Percentiles rank a stretch among this genome's conserved stretches.
phyloP scores from a whole-genome alignment of 2,797 vertebrate genomes.

The Botia kubotai region DNA sequence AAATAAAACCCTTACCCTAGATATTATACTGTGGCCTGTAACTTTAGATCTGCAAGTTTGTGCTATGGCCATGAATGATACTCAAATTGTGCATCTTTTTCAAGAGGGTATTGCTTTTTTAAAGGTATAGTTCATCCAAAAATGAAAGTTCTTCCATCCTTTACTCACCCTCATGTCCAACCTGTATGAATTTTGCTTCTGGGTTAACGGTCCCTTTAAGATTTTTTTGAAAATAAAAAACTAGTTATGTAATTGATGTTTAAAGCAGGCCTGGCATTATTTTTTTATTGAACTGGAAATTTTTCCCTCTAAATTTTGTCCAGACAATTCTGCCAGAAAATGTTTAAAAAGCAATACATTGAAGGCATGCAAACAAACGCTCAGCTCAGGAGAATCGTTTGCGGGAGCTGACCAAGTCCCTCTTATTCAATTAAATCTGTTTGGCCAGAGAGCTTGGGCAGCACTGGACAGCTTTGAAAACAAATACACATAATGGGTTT shows the following conservation, averaged over 20 bases:
- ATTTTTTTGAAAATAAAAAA: neutral
- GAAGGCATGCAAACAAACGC: slow-evolving; percentile 5
- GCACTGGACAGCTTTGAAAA: slow-evolving; percentile 49
- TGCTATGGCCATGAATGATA: neutral
- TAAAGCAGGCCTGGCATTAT: slow-evolving; percentile 4
- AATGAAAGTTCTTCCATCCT: too few relatives aligned
- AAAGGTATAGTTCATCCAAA: too few relatives aligned
- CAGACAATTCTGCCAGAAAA: slow-evolving; percentile 2
- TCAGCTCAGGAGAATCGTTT: slow-evolving; percentile 10
- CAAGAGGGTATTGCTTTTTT: neutral
- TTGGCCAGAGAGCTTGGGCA: slow-evolving; percentile 19
- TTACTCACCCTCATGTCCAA: too few relatives aligned
- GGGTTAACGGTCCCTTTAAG: too few relatives aligned
- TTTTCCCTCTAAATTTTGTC: slow-evolving; percentile 14
- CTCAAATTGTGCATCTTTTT: neutral
- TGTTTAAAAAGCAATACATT: neutral
- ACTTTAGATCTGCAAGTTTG: too few relatives aligned
- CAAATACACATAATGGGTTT: slow-evolving; percentile 68
- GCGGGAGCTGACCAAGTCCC: neutral
- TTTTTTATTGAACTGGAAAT: slow-evolving; percentile 23
- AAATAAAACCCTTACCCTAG: neutral
- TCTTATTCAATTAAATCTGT: slow-evolving; percentile 44
- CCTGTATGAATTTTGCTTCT: too few relatives aligned
- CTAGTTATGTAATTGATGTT: slow-evolving; percentile 24
- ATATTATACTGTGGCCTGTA: neutral